phyloP scores from a whole-genome alignment of 2,888 invertebrate genomes.

The Zhuqinia jingwanae region DNA sequence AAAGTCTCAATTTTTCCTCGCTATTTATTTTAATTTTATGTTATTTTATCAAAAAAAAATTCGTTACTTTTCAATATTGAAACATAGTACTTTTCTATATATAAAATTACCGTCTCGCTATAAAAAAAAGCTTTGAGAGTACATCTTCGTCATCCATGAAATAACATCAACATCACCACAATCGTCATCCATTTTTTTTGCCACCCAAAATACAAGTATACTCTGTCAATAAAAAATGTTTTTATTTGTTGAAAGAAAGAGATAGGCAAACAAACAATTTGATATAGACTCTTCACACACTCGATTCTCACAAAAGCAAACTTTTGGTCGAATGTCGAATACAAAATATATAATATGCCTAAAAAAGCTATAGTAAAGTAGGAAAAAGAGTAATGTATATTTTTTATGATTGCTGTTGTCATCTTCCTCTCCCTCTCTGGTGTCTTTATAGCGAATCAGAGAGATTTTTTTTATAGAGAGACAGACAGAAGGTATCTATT shows the following conservation, averaged over 20 bases:
- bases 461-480: not conserved
- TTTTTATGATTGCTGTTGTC: conserved; percentile 12
- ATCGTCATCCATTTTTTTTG: not conserved
- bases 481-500: not conserved
- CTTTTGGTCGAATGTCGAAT: too few species aligned
- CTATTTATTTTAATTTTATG: not conserved
- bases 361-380: too few species aligned
- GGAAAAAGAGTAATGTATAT: not conserved
- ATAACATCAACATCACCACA: not conserved
- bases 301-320: not conserved
- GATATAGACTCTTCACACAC: conserved; percentile 14
- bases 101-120: not conserved
- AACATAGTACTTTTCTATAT: not conserved
- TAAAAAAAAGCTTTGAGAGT: too few species aligned
- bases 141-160: conserved; percentile 8
- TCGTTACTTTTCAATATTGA: not conserved
- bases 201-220: not conserved
- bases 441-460: conserved; percentile 19
- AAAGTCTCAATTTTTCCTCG: not conserved
- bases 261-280: conserved; percentile 16
- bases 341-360: too few species aligned
- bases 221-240: conserved; percentile 1
- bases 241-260: conserved; percentile 24
- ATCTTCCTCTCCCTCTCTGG: too few species aligned
- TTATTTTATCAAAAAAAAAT: not conserved